Percentiles rank a stretch among this genome's conserved stretches.
These are phyloP conservation scores for Fratercula arctica DNA, from an alignment of 2,797 vertebrate species.

Conservation along the genomic window DNA sequence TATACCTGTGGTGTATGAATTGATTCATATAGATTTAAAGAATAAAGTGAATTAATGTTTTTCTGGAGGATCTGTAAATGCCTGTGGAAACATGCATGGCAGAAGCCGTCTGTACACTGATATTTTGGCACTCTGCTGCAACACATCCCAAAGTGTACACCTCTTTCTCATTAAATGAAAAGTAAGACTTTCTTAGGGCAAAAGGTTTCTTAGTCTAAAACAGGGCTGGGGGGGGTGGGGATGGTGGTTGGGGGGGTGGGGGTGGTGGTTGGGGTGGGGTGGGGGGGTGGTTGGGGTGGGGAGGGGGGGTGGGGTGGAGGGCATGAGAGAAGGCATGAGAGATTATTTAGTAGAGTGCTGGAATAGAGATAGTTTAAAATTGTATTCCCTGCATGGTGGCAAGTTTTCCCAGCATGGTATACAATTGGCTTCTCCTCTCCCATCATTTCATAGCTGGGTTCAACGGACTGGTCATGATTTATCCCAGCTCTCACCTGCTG, in stretches of 20 bases:
- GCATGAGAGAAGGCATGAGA: background rate
- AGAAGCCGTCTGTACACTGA: background rate
- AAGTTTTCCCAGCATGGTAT: background rate
- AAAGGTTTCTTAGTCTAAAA: background rate
- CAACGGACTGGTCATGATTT: background rate
- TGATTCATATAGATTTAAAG: background rate
- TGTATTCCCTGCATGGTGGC: background rate
- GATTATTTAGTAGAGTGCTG: background rate
- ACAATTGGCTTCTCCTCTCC: background rate
- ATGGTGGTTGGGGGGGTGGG: no score
- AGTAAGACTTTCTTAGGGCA: background rate
- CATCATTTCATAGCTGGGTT: background rate
- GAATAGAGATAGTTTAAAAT: background rate
- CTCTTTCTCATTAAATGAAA: background rate
- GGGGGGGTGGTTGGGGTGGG: no score
- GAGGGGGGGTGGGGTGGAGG: no score
- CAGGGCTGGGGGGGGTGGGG: no score
- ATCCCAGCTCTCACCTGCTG: background rate
- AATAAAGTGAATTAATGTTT: background rate
- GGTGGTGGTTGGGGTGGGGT: no score
- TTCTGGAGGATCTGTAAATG: background rate
- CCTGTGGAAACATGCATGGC: background rate
- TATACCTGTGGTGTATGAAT: background rate
- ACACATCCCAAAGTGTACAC: background rate
- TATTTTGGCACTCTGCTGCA: background rate